Evolutionary conservation across 53 echinoderm and acorn worm species (phyloP).

Genomic region (Paracentrotus lividus): DNA sequence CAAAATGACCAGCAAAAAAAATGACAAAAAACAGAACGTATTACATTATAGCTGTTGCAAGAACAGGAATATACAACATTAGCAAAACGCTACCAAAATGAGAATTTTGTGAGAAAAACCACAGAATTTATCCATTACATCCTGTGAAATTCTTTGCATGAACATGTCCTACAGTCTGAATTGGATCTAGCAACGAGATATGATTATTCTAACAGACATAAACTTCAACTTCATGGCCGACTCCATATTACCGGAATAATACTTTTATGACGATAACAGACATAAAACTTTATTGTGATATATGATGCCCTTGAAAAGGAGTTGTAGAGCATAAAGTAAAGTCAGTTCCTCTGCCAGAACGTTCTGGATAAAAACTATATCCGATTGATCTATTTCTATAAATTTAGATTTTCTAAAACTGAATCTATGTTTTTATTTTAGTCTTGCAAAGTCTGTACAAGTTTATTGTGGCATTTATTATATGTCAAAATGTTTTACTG

Average conservation of each 20-base stretch:
- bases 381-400: neutral
- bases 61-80: neutral
- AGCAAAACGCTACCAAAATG: neutral
- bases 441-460: too few relatives aligned
- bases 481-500: too few relatives aligned
- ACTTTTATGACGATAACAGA: constrained; percentile 9
- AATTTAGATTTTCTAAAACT: neutral
- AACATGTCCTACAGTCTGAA: neutral
- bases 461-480: too few relatives aligned
- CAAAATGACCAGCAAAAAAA: too few relatives aligned
- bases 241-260: neutral
- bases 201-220: neutral
- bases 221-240: neutral
- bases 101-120: neutral
- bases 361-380: neutral
- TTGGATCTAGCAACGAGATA: neutral
- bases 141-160: neutral
- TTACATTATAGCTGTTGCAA: neutral
- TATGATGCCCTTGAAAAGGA: neutral
- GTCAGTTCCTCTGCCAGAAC: neutral
- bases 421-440: too few relatives aligned
- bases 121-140: neutral
- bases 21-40: too few relatives aligned
- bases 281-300: constrained; percentile 24
- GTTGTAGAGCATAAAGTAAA: neutral